Evolutionary conservation across 2,888 invertebrate species (phyloP), one percentile per base, ranked within the genome.

Genomic region (Micoletzkya japonica): DNA sequence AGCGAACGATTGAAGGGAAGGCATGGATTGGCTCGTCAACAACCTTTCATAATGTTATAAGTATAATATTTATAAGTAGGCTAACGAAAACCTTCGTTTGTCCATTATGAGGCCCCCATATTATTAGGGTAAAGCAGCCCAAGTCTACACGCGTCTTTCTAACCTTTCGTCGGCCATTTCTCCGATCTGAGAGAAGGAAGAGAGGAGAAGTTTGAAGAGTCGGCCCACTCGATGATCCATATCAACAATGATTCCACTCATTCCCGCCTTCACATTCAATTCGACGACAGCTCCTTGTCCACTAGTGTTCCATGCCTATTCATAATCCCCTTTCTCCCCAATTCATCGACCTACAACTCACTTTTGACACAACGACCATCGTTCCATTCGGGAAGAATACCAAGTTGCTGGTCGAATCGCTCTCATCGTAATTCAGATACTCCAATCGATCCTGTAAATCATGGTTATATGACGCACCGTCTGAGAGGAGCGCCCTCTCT

Each of bases 361-460:
- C 66, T 26, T 54, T 36, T 10, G 66, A 66, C 20, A 36, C 54
- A 36, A 66, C n/a, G 36, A 56, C 56, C 30, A 66, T n/a, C 2
- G 44, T 39, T 36, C 70, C 70, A 24, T 70, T 59, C 2, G 64
- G 70, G n/a, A 70, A 70, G 58, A 52, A 71, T 7, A 67, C 10
- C 44, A 70, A 70, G 36, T 72, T 72, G 0, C 96, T 96, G 87
- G 94, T 94, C 96, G 96, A 96, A 87, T 96, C 96, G 86, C 96
- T 50, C 30, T 58, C 69, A 20, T 39, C 28, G 54, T 59, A 59
- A 28, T 49, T 30, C 7, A 52, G 30, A 20, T 36, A 56, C 10
- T 66, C 66, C 4, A 56, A 24, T 37, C 54, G 36, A 1, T 39
- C 56, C 66, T 66, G n/a, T 14, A 66, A n/a, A n/a, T n/a, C n/a